Evolutionary conservation across 1,140 invertebrate species (phyloP), one percentile per base, ranked within the genome.

Genomic region (Melipona quadrifasciata): DNA sequence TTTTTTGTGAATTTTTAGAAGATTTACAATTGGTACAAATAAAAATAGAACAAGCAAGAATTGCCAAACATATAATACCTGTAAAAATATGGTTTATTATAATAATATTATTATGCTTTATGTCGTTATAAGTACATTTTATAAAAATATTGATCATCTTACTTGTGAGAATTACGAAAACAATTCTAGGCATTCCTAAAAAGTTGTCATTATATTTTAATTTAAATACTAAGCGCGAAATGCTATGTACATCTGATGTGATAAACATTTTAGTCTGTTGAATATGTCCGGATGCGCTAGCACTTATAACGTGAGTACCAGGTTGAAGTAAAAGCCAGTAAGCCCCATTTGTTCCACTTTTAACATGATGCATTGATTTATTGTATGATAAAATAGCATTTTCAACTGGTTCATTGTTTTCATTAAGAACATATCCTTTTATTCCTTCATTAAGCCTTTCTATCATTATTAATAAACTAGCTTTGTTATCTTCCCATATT

Each of bases 161-260:
- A 81, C 71, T 93, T 92, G 97, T 94, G 6, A 97, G 90, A 84
- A 97, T 95, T 67, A 98, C 96, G 91, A 98, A 98, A 2, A 96
- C 95, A 16, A 97, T 93, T 58, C 97, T 95, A 0, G 97, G 96
- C 94, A 98, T 94, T 2, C 97, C 97, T 83, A 97, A 93, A 55
- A 98, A 95, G 67, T 93, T 95, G 80, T 96, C 96, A 91, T 98
- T 96, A 47, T 93, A 94, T 53, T 95, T 94, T 77, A 98, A 91
- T 82, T 96, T 96, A 65, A 98, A 96, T 80, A 97, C 94, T 1
- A 97, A 93, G 12, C 94, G 94, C 10, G 93, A 90, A 74, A 92
- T 90, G 74, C 91, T 94, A 1, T 92, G 91, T 0, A 92, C 79
- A 64, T 95, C 91, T 0, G 92, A 91, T 12, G 96, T 94, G 19